Conservation (phyloP, 2,113 vertebrate species). For the Saguinus midas region DNA sequence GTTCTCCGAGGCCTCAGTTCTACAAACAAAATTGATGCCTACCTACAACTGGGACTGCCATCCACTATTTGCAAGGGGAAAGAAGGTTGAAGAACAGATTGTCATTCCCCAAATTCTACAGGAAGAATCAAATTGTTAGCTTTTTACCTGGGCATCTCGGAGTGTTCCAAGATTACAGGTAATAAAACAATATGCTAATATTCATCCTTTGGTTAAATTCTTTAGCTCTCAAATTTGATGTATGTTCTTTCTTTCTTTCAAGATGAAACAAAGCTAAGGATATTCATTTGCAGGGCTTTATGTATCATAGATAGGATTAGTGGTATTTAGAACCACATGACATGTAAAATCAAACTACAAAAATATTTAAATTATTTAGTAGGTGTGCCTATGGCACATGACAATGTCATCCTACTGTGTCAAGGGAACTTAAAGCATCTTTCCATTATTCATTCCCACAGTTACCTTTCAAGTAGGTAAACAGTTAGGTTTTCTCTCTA, state of each 20-base stretch:
- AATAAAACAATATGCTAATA: slow-evolving; percentile 22
- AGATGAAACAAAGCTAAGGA: slow-evolving; percentile 40
- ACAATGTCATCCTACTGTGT: slow-evolving; percentile 20
- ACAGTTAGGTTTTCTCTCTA: not conserved
- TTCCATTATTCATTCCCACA: slow-evolving; percentile 41
- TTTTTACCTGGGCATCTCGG: not conserved
- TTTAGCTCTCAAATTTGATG: not conserved
- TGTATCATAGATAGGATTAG: slow-evolving; percentile 49
- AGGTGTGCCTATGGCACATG: not conserved
- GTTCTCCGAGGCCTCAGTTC: not conserved
- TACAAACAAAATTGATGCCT: not conserved
- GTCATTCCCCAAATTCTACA: not conserved
- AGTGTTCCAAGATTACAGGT: not conserved
- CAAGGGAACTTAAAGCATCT: slow-evolving; percentile 19
- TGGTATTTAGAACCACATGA: slow-evolving; percentile 35
- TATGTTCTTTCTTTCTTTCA: slow-evolving; percentile 31
- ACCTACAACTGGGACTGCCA: not conserved
- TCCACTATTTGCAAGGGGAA: not conserved
- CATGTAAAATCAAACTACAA: slow-evolving; percentile 48
- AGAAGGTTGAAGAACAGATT: not conserved
- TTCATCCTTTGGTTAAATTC: slow-evolving; percentile 33
- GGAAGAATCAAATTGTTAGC: slow-evolving; percentile 13
- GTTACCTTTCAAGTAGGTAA: not conserved
- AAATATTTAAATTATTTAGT: slow-evolving; percentile 59
- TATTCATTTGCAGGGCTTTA: not conserved